These are phyloP conservation scores for Tapirus terrestris DNA, from an alignment of 2,113 vertebrate genomes.

Conservation along the genomic window DNA sequence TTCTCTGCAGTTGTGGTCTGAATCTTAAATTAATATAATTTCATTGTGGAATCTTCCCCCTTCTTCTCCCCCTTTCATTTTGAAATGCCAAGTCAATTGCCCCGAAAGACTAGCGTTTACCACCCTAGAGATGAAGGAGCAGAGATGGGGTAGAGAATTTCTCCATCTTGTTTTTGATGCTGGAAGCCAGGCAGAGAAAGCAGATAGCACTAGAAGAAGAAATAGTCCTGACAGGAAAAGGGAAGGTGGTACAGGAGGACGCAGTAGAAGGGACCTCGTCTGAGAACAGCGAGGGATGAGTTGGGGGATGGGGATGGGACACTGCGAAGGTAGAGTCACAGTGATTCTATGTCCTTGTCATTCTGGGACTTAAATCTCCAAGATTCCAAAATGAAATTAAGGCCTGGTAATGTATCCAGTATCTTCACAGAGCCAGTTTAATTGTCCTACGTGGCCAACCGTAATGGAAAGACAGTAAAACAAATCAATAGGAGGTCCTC, in stretches of 20 bases:
- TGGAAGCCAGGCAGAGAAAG: neutral
- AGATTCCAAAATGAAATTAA: conserved; percentile 12
- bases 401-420: neutral
- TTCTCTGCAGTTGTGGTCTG: conserved; percentile 67
- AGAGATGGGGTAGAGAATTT: neutral
- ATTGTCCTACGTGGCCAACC: neutral
- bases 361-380: neutral
- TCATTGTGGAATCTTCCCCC: conserved; percentile 37
- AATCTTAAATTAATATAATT: conserved; percentile 67
- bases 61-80: conserved; percentile 28
- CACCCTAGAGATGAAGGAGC: conserved; percentile 32
- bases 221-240: neutral
- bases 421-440: neutral
- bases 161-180: neutral
- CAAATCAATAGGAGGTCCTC: neutral
- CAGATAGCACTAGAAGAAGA: neutral
- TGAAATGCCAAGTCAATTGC: conserved; percentile 42
- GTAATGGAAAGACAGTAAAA: neutral
- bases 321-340: neutral
- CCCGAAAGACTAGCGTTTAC: neutral
- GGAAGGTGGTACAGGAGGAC: neutral
- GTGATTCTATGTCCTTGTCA: neutral
- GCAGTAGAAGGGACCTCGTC: neutral
- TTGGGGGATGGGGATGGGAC: rapidly evolving
- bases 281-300: neutral